A percentile compares a stretch with the other conserved stretches of the same genome.
Evolutionary conservation across 2,888 invertebrate genomes (phyloP).

Genomic region (Andrena fulva): DNA sequence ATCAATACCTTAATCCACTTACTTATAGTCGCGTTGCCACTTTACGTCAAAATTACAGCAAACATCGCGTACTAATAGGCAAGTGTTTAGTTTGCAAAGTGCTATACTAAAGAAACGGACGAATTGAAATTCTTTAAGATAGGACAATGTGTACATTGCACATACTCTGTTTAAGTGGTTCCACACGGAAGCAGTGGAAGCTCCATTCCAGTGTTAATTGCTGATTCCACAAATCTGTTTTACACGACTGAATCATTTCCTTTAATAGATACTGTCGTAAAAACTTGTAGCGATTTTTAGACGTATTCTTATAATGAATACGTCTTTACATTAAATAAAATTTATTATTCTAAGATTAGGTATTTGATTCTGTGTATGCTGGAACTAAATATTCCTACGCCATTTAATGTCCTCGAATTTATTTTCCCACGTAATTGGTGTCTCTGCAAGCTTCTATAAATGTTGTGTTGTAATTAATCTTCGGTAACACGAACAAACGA

Average conservation of each 20-base stretch:
- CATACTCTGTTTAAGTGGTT: background rate
- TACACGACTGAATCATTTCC: background rate
- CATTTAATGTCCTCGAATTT: too few relatives aligned
- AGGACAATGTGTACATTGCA: background rate
- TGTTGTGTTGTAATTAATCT: too few relatives aligned
- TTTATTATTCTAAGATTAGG: too few relatives aligned
- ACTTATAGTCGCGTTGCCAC: background rate
- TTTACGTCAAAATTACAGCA: background rate
- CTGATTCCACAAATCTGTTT: background rate
- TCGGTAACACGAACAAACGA: too few relatives aligned
- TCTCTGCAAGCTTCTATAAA: too few relatives aligned
- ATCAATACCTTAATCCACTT: background rate
- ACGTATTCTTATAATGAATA: too few relatives aligned
- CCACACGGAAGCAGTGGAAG: background rate
- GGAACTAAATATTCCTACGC: too few relatives aligned
- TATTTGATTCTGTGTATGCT: too few relatives aligned
- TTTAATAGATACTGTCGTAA: background rate
- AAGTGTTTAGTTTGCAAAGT: background rate
- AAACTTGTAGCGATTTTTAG: too few relatives aligned
- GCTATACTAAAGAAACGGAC: background rate
- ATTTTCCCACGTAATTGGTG: too few relatives aligned
- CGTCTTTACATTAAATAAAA: too few relatives aligned
- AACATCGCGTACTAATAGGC: background rate
- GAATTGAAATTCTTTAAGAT: background rate
- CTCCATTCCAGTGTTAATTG: background rate